Evolutionary conservation across 2,113 vertebrate species (phyloP), one percentile per base, ranked within the genome.

Genomic region (Pipra filicauda): DNA sequence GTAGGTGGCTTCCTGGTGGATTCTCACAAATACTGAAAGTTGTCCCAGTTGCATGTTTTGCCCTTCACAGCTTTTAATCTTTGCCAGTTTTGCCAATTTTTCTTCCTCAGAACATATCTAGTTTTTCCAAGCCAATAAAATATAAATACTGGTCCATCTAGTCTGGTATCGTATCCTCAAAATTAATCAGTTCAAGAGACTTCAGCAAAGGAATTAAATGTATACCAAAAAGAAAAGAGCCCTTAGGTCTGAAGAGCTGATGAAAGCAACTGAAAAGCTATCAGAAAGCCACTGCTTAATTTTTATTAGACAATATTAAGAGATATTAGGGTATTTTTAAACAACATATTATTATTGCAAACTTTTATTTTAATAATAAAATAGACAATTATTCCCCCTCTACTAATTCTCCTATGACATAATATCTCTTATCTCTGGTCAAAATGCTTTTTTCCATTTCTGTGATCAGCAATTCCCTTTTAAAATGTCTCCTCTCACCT

Each of bases 401-500:
- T 35, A 64, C 24, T 30, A 72, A 11, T 64, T 46, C 21, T 89
- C 28, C 22, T 24, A 75, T 54, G 49, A 85, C 58, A 39, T 49
- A 77, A 12, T 11, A 67, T 43, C 72, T 78, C n/a, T 19, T 70
- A 85, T 90, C 58, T 88, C 24, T 1, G 8, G 57, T 80, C 67
- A 92, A 92, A 94, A 48, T 57, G 24, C 5, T 81, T 59, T 93
- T 89, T 69, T 85, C 58, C 15, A 15, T 44, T 82, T n/a, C 80
- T 94, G 94, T 96, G 88, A 97, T 97, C 94, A 92, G 55, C 30
- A 75, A 93, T 94, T 94, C 91, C 37, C 54, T 97, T 96, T 96
- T 76, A 86, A 95, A 93, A 31, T 79, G 27, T 62, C 70, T 92
- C 57, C 49, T 91, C 57, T 78, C 62, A 65, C 71, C 54, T 77